phyloP scores from a whole-genome alignment of 2,113 vertebrate species.

The Ammodytes dubius region DNA sequence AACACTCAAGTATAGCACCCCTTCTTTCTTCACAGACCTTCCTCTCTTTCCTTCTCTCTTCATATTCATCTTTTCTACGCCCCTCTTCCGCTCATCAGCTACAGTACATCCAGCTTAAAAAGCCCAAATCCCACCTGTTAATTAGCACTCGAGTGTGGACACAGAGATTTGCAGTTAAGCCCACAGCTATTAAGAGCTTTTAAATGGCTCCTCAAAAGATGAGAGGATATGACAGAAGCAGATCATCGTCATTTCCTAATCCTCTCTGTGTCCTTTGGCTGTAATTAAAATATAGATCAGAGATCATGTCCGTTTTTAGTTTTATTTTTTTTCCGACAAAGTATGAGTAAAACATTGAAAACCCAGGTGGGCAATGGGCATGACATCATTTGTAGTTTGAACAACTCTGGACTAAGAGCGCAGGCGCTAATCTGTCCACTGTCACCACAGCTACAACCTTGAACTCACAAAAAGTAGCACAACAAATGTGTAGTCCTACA shows the following conservation, averaged over 20 bases:
- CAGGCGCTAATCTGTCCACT: background rate
- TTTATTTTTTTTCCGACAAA: constrained; percentile 1
- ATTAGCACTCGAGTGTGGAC: constrained; percentile 48
- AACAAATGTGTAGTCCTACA: constrained; percentile 29
- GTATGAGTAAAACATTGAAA: constrained; percentile 32
- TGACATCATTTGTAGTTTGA: constrained; percentile 38
- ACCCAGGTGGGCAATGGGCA: constrained; percentile 26
- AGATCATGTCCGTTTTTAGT: constrained; percentile 29
- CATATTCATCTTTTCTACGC: constrained; percentile 39
- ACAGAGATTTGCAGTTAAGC: constrained; percentile 47
- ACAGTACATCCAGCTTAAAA: constrained; percentile 41
- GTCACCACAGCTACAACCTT: constrained; percentile 4
- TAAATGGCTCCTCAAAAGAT: constrained; percentile 49
- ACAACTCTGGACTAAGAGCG: constrained; percentile 11
- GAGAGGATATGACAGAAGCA: constrained; percentile 46
- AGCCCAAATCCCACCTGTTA: constrained; percentile 57
- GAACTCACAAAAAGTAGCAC: constrained; percentile 25
- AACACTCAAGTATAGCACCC: constrained; percentile 50
- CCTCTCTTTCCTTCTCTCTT: constrained; percentile 27
- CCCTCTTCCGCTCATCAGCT: constrained; percentile 38
- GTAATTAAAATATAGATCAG: constrained; percentile 70
- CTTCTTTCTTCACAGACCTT: constrained; percentile 27
- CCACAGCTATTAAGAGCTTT: constrained; percentile 48
- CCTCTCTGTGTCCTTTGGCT: constrained; percentile 60
- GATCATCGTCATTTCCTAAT: constrained; percentile 60